Evolutionary conservation across 2,888 invertebrate species (phyloP).

Genomic region (Dryobota labecula): DNA sequence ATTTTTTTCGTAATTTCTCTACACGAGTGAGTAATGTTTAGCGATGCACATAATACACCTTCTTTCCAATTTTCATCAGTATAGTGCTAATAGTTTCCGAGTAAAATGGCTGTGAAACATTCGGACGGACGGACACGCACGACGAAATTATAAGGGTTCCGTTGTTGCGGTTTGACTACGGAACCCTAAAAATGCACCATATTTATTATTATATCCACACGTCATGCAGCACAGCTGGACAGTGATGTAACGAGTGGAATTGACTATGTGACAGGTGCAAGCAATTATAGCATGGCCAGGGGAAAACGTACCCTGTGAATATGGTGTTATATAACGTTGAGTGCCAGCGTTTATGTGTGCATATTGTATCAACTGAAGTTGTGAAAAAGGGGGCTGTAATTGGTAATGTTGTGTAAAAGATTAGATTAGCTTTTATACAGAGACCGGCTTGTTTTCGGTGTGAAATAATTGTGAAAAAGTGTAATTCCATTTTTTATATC

Average conservation of each 20-base stretch:
- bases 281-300: slow-evolving; percentile 67
- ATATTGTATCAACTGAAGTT: not conserved
- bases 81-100: no score
- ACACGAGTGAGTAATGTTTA: not conserved
- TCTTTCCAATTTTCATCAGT: not conserved
- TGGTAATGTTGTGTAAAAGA: not conserved
- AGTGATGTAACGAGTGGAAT: slow-evolving; percentile 63
- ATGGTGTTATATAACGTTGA: not conserved
- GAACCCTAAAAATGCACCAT: slow-evolving; percentile 37
- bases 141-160: not conserved
- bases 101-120: not conserved
- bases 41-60: not conserved
- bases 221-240: slow-evolving; percentile 47
- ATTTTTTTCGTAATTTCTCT: not conserved
- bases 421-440: not conserved
- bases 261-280: slow-evolving; percentile 71
- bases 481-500: no score
- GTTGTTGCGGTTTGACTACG: not conserved
- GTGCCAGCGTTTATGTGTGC: not conserved
- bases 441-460: not conserved
- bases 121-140: no score
- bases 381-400: not conserved
- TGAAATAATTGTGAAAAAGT: not conserved
- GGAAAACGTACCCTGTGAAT: slow-evolving; percentile 46
- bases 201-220: slow-evolving; percentile 42